Base-by-base conservation (phyloP, 2,113 vertebrate genomes). In the Paradoxurus hermaphroditus region DNA sequence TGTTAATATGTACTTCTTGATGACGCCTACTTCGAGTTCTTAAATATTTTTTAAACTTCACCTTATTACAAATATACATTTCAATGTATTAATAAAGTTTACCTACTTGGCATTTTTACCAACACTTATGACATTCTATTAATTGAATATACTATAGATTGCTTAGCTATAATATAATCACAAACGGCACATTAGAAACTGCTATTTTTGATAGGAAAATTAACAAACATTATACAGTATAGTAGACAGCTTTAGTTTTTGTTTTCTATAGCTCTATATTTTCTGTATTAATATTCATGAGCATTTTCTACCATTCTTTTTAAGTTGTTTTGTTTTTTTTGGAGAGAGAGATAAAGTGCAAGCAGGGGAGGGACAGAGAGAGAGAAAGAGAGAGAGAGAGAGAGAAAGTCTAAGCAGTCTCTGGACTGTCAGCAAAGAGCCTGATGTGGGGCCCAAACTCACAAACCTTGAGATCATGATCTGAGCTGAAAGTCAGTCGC, bases 191-290 rank as follows among this genome's bases (percentile, higher is more conserved):
- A 14, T 86, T 81, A 77, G 68, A 93, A 82, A 87, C 31, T 44
- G 25, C 67, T 72, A 13, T 84, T 91, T 90, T 78, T 62, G 79
- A 16, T 16, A 70, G 78, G 75, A 78, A 97, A 91, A 95, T 72
- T 78, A 65, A 77, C 56, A 79, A 75, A 63, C 51, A 19, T 77
- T n/a, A n/a, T 67, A 62, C 23, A 90, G 49, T 65, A 39, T 34
- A 84, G 51, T 29, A 85, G 31, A 89, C 23, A 51, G 13, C 83
- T 70, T 65, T 85, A 49, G 4, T 78, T 63, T 70, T 92, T 34
- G 62, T 49, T 81, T 92, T 65, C 63, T 86, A 46, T 75, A 39
- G 59, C 34, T 34, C 0, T 62, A 15, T 75, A 70, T 79, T 87
- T 36, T 73, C 39, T 70, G 36, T 53, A 34, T 87, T 81, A 31